phyloP scores from a whole-genome alignment of 2,113 vertebrate genomes.

The Mesitornis unicolor region DNA sequence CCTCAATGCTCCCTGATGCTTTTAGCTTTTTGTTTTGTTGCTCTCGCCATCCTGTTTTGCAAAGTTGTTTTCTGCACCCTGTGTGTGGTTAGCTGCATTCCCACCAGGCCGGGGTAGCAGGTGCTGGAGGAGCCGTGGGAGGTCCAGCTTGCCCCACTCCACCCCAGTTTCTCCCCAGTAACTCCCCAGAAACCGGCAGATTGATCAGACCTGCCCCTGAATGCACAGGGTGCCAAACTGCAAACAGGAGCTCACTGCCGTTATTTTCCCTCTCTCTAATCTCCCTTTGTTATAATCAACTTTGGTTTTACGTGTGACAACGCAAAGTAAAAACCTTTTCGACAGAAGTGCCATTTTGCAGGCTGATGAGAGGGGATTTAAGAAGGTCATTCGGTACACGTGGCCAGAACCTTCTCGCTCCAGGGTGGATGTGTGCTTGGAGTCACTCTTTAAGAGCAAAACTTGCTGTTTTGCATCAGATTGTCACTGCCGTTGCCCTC shows the following conservation, averaged over 20 bases:
- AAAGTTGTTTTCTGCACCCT: neutral
- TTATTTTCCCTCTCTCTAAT: neutral
- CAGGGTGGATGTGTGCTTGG: accelerated
- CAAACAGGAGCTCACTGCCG: neutral
- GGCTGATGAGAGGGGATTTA: slow-evolving; percentile 25
- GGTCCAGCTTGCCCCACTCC: accelerated
- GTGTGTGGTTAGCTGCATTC: neutral
- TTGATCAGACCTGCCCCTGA: neutral
- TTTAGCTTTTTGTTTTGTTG: neutral
- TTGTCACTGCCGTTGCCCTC: neutral
- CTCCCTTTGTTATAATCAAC: slow-evolving; percentile 5
- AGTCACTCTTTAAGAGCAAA: neutral
- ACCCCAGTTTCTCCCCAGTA: neutral
- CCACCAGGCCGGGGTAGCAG: neutral
- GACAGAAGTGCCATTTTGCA: slow-evolving; percentile 34
- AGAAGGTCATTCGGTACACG: slow-evolving; percentile 10
- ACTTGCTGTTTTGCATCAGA: neutral
- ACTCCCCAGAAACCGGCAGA: neutral
- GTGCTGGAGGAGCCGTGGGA: neutral
- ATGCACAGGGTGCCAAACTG: accelerated
- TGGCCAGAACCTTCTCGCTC: neutral
- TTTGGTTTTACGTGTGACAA: neutral
- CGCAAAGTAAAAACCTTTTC: slow-evolving; percentile 11
- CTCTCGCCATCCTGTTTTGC: neutral
- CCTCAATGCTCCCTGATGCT: neutral